These are phyloP conservation scores for Bubalus kerabau DNA, from an alignment of 2,113 vertebrate genomes.

Conservation along the genomic window DNA sequence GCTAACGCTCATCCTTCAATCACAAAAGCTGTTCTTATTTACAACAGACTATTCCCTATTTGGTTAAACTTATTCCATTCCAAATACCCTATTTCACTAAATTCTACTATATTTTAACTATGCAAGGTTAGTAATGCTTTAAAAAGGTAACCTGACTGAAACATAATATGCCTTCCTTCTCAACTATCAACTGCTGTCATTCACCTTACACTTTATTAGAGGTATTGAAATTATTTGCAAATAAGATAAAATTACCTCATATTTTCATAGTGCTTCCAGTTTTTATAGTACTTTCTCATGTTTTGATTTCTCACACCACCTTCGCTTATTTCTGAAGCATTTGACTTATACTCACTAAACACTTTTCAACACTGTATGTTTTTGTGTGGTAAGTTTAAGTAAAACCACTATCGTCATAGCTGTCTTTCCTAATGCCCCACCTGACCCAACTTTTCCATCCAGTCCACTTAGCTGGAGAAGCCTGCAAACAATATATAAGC, in stretches of 20 bases:
- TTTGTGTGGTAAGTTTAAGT: not conserved
- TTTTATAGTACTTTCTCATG: not conserved
- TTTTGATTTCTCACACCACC: not conserved
- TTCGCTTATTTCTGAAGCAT: not conserved
- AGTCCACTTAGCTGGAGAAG: not conserved
- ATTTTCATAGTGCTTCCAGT: not conserved
- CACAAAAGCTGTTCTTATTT: not conserved
- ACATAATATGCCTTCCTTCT: not conserved
- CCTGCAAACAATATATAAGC: not conserved
- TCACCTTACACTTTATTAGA: not conserved
- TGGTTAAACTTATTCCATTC: not conserved
- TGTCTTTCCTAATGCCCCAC: not conserved
- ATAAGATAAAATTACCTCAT: not conserved
- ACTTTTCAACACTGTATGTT: not conserved
- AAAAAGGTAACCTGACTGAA: not conserved
- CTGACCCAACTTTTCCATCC: not conserved
- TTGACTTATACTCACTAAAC: not conserved
- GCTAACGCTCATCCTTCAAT: not conserved
- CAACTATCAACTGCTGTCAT: not conserved
- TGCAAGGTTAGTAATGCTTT: not conserved
- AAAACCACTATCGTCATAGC: not conserved
- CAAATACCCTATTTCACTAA: not conserved
- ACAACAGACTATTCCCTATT: not conserved
- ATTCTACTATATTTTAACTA: slow-evolving; percentile 3
- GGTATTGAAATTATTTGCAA: not conserved